Base-by-base conservation (phyloP, 2,888 invertebrate species). In the Allophyes oxyacanthae region DNA sequence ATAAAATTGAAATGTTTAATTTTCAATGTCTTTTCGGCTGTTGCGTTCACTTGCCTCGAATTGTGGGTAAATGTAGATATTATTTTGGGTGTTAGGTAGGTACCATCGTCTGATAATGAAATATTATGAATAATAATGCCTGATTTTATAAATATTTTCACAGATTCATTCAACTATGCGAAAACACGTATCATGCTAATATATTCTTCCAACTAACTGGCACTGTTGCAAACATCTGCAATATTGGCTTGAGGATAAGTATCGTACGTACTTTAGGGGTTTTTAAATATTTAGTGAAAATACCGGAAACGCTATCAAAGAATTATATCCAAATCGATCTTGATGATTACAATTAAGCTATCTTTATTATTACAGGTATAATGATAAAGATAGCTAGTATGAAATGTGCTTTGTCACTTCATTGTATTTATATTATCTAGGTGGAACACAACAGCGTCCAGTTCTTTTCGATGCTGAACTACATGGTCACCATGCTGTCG, bases 121-220 rank as follows among this genome's bases (percentile, higher is more conserved):
- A n/a, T n/a, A n/a, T 28, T 28, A 2, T 4, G 28, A 4, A 28
- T 6, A 28, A 28, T 28, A 28, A 28, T 28, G 5, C 6, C 11
- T 36, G 7, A 4, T 45, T 13, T 15, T 26, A 36, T 41, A 26
- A 4, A 13, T 36, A 32, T 52, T 10, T 46, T 79, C 83, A 8
- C 84, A 95, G 94, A 46, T 91, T 94, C 50, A 89, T 94, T 26
- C 79, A 85, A 52, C 78, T 86, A 25, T 89, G 95, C 37, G 94
- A 95, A 68, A 77, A 90, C 34, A 91, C 93, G 0, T 94, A 92
- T 38, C 95, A 95, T 30, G 84, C 86, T 0, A 91, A 94, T 43
- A 94, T 95, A 65, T 89, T 95, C 68, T 94, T 94, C 26, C 95
- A 95, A 75, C 82, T 95, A 46, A 79, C 89, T n/a, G 94, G 94